Conservation (phyloP, 2,888 invertebrate genomes). For the Salpingus planirostris region DNA sequence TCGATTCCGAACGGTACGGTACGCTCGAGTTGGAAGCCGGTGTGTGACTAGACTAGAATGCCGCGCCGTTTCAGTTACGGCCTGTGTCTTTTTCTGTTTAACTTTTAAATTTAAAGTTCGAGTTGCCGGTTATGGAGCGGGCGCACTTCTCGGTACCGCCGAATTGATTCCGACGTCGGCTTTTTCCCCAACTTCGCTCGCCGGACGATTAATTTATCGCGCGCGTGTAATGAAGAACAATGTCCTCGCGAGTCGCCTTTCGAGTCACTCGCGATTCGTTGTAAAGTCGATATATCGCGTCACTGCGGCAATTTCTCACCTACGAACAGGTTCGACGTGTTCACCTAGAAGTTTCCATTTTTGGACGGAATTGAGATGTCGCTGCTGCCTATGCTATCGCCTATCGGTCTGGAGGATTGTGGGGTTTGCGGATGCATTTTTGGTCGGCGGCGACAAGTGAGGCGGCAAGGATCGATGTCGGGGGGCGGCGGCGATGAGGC, state of each 20-base stretch:
- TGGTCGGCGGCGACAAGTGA: neutral
- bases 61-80: slow-evolving; percentile 20
- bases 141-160: slow-evolving; percentile 2
- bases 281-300: no score
- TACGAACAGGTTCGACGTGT: no score
- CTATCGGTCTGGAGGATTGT: no score
- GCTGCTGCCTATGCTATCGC: no score
- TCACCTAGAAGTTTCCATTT: no score
- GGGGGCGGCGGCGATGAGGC: slow-evolving; percentile 18
- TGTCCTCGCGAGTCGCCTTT: no score
- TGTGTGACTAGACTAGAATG: slow-evolving; percentile 32
- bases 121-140: slow-evolving; percentile 3
- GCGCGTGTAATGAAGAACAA: neutral
- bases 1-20: slow-evolving; percentile 32
- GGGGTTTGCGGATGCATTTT: no score
- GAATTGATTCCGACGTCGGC: slow-evolving; percentile 6
- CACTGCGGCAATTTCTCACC: no score
- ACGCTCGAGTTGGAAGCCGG: slow-evolving; percentile 27
- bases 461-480: slow-evolving; percentile 15
- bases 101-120: slow-evolving; percentile 16
- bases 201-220: no score
- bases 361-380: no score
- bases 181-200: no score
- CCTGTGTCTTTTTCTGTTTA: slow-evolving; percentile 20
- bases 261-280: no score